Base-by-base conservation (phyloP, 2,797 vertebrate species). In the Enteromius argenteus region DNA sequence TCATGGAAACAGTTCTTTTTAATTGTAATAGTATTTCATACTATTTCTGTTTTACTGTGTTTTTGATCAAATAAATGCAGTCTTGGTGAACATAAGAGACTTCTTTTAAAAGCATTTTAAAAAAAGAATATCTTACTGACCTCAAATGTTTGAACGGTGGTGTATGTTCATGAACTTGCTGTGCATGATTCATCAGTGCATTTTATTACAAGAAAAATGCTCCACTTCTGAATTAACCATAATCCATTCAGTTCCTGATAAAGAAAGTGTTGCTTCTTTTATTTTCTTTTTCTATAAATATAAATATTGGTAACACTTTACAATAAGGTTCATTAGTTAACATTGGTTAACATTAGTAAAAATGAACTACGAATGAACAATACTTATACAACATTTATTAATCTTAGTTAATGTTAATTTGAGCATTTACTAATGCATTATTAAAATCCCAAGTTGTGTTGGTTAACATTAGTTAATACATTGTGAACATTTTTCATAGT, bases 51-150 rank as follows among this genome's bases (percentile, higher is more conserved):
- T 73, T n/a, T 21, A 49, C 23, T 32, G 46, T 35, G 13, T 75
- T 39, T 75, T 37, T 39, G 10, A 75, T 58, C 21, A 58, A 58
- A 75, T 75, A 9, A 37, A 75, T 56, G 11, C 11, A 75, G 49
- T 21, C 5, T 56, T 56, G 49, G 19, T n/a, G 32, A 58, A 32
- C 51, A 75, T 56, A 58, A 37, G 11, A 75, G 51, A 37, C 51
- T 56, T 53, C 32, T n/a, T 74, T 17, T 27, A 23, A 30, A 27
- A 23, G 10, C 1, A 2, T 17, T 30, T 72, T 1, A 0, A 3
- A 32, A 32, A 32, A 8, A 44, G 3, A 23, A 44, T 39, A 10
- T 13, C 44, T 51, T 51, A 32, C 71, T 10, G 10, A 74, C 17
- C 46, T 5, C 46, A 74, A 74, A 35, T 30, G 15, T 32, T 64